A percentile compares a stretch with the other conserved stretches of the same genome.
Conservation (phyloP, 2,113 vertebrate species). For the Ivindomyrus marchei region DNA sequence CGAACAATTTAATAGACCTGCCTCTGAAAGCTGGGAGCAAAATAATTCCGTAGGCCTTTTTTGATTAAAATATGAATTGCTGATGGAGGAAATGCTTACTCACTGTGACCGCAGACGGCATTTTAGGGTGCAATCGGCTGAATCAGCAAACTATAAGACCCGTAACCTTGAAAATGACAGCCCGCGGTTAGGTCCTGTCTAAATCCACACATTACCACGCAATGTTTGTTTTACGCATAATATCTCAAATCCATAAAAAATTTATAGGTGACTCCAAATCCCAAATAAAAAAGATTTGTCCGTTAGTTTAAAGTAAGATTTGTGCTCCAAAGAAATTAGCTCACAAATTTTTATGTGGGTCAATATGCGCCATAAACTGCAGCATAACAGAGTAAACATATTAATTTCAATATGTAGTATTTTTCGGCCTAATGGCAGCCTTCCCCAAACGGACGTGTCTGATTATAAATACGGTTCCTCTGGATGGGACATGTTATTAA, state of each 20-base stretch:
- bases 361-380: not conserved
- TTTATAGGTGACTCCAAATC: not conserved
- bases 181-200: not conserved
- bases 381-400: not conserved
- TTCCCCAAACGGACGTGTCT: not conserved
- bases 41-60: not conserved
- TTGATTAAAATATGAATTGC: not conserved
- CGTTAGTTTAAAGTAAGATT: not conserved
- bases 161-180: not conserved
- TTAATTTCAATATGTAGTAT: not conserved
- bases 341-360: not conserved
- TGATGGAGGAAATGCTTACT: not conserved
- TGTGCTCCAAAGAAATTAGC: not conserved
- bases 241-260: not conserved
- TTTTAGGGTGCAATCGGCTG: not conserved
- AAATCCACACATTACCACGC: not conserved
- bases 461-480: not conserved
- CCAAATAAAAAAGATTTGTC: not conserved
- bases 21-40: not conserved
- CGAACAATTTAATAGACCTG: not conserved
- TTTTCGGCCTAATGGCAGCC: not conserved
- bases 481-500: not conserved
- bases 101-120: not conserved
- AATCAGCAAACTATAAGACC: not conserved
- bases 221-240: not conserved